Base-by-base conservation (phyloP, 2,888 invertebrate genomes). In the Molorchus minor region DNA sequence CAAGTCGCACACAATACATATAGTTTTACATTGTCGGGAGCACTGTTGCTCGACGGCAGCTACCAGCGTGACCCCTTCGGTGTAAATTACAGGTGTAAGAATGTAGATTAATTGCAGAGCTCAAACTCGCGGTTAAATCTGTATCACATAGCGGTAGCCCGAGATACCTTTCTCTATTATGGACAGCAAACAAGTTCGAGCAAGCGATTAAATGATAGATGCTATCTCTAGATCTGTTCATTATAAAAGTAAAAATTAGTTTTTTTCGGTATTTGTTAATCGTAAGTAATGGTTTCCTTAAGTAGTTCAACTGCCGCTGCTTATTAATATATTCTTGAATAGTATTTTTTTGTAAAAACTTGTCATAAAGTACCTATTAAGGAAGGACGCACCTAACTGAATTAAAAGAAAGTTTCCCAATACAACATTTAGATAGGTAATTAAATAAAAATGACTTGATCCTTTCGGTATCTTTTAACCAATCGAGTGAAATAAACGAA, bases 61-160 rank as follows among this genome's bases (percentile, higher is more conserved):
- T 54, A 54, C 43, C 62, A 62, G 43, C 71, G 64, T 71, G 72
- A 70, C 71, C 71, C 69, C 64, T 61, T 62, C 72, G 71, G 73
- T 74, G 74, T 71, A 74, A 74, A 74, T 73, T 74, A 71, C 73
- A 74, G 70, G 73, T 73, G 73, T 71, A 73, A 74, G 73, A 74
- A 74, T 75, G 71, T 73, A 72, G 73, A 75, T 74, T 74, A 73
- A 74, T 72, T 73, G 70, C 68, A 57, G 55, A 43, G 45, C 45
- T 44, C 54, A 44, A 44, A 35, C 35, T 62, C 60, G 64, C 64
- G 65, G 67, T 72, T 62, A 65, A 74, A 73, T 71, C 70, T 71
- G 68, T 74, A 74, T 71, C 74, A 69, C 70, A 65, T 74, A 74
- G 74, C 74, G 72, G 71, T 72, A 73, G 72, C 73, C 67, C 40